Conservation (phyloP, 2,888 invertebrate genomes). For the Polyommatus icarus region DNA sequence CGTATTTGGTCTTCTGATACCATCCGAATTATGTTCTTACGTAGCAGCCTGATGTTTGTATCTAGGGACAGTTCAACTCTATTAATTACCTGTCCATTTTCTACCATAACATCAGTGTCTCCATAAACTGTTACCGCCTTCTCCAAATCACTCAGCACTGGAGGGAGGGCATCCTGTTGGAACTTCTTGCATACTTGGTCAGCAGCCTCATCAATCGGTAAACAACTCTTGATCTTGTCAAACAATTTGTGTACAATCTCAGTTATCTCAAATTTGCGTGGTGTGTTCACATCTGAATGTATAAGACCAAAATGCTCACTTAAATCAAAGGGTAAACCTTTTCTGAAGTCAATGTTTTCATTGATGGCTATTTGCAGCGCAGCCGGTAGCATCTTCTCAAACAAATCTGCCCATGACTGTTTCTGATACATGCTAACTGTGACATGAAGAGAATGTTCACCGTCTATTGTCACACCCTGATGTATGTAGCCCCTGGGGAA, state of each 20-base stretch:
- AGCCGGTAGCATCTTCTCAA: constrained; percentile 88
- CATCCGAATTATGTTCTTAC: constrained; percentile 80
- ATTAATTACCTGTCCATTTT: constrained; percentile 82
- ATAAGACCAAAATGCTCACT: constrained; percentile 87
- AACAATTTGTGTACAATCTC: constrained; percentile 79
- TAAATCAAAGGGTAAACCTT: constrained; percentile 90
- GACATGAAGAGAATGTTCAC: constrained; percentile 94
- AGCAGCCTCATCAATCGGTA: constrained; percentile 88
- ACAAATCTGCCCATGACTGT: constrained; percentile 93
- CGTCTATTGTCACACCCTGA: constrained; percentile 89
- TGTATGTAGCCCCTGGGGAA: constrained; percentile 95
- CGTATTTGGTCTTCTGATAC: constrained; percentile 83
- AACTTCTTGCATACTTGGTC: constrained; percentile 93
- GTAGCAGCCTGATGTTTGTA: constrained; percentile 81
- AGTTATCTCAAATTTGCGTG: constrained; percentile 73
- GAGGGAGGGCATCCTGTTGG: constrained; percentile 93
- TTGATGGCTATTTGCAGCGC: constrained; percentile 87
- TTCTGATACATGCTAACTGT: constrained; percentile 96
- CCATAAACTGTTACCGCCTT: constrained; percentile 85
- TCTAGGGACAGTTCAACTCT: constrained; percentile 84
- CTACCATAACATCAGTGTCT: constrained; percentile 84
- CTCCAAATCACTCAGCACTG: constrained; percentile 85
- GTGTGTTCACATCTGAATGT: constrained; percentile 76
- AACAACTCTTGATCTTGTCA: constrained; percentile 78
- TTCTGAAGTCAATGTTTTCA: constrained; percentile 85